Evolutionary conservation across 1,140 invertebrate genomes (phyloP).

Genomic region (Solenopsis fugax): DNA sequence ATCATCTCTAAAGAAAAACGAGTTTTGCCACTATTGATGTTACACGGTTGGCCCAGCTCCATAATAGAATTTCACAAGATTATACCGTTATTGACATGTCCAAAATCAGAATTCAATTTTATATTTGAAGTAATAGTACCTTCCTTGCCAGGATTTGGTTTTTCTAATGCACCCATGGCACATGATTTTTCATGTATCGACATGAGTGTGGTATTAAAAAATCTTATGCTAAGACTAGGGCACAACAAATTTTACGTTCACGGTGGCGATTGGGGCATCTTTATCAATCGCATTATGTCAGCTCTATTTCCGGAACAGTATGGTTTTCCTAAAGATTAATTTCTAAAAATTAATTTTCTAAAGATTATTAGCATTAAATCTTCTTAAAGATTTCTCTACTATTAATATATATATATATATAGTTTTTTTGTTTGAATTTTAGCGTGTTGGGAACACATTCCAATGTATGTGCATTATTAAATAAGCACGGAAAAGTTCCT

Average conservation of each 20-base stretch:
- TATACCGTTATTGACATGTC: slow-evolving; percentile 90
- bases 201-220: slow-evolving; percentile 91
- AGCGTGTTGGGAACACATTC: background rate
- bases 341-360: too few species aligned
- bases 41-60: slow-evolving; percentile 97
- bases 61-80: slow-evolving; percentile 94
- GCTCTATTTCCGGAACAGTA: slow-evolving; percentile 89
- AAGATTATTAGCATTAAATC: too few species aligned
- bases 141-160: slow-evolving; percentile 93
- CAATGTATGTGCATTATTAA: background rate
- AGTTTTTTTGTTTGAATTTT: background rate
- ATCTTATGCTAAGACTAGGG: slow-evolving; percentile 93
- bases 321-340: background rate
- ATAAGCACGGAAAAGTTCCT: background rate
- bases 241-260: slow-evolving; percentile 92
- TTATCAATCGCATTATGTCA: slow-evolving; percentile 88
- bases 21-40: slow-evolving; percentile 90
- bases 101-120: slow-evolving; percentile 87
- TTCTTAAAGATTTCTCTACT: too few species aligned
- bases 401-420: too few species aligned
- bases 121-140: slow-evolving; percentile 93
- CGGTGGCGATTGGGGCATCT: slow-evolving; percentile 93
- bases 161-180: slow-evolving; percentile 86
- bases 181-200: slow-evolving; percentile 72
- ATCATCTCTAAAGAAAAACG: slow-evolving; percentile 76